Percentiles rank a stretch among this genome's conserved stretches.
These are phyloP conservation scores for Myxocyprinus asiaticus DNA, from an alignment of 2,113 vertebrate species.

Conservation along the genomic window DNA sequence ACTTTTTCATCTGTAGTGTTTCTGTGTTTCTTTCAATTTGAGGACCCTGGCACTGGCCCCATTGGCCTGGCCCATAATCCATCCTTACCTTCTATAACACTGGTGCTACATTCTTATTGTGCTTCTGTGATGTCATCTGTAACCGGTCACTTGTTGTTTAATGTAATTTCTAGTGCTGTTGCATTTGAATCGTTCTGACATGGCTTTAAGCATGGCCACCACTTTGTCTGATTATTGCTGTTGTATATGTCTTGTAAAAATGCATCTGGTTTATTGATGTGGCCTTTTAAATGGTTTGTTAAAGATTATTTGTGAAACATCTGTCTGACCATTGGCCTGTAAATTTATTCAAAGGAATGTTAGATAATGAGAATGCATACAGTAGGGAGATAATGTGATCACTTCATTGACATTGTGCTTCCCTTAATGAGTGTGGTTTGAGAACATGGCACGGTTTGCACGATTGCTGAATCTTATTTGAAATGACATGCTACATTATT, in stretches of 20 bases:
- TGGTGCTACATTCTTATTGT: background rate
- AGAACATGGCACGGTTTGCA: slow-evolving; percentile 15
- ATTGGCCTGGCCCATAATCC: too few relatives aligned
- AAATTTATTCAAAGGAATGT: slow-evolving; percentile 3
- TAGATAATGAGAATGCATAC: background rate
- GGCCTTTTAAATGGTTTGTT: background rate
- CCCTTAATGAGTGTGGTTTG: background rate
- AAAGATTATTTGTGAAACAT: slow-evolving; percentile 9
- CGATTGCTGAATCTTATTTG: slow-evolving; percentile 17
- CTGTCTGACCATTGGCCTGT: background rate
- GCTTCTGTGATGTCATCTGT: background rate
- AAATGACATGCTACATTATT: slow-evolving; percentile 25
- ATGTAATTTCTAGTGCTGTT: background rate
- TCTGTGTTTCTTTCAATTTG: too few relatives aligned
- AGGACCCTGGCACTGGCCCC: too few relatives aligned
- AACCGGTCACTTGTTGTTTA: background rate
- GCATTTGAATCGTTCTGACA: background rate
- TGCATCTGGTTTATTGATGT: background rate
- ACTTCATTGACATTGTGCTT: background rate
- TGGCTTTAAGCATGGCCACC: background rate
- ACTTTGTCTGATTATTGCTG: background rate
- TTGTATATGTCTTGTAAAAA: background rate
- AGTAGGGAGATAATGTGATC: slow-evolving; percentile 3
- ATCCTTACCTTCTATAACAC: background rate
- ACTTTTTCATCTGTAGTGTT: too few relatives aligned